Evolutionary conservation across 2,888 invertebrate species (phyloP).

Genomic region (Idaea biselata): DNA sequence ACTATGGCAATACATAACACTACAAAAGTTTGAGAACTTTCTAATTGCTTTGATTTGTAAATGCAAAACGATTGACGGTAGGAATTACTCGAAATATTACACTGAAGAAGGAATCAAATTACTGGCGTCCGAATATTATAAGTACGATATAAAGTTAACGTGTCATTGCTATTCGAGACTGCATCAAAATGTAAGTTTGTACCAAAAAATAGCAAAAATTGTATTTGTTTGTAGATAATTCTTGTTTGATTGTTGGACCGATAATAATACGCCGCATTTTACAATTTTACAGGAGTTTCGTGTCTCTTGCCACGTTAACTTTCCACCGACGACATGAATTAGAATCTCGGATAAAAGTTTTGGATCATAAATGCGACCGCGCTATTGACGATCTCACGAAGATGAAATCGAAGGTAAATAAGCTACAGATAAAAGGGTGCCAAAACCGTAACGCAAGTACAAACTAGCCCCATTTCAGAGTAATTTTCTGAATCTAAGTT

Average conservation of each 20-base stretch:
- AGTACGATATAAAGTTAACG: neutral
- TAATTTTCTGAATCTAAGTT: too few species aligned
- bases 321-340: conserved; percentile 65
- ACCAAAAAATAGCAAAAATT: neutral
- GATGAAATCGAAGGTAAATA: conserved; percentile 60
- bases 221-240: neutral
- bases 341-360: conserved; percentile 56
- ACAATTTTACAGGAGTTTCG: conserved; percentile 60
- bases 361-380: conserved; percentile 61
- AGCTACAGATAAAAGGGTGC: too few species aligned
- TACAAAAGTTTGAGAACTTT: neutral
- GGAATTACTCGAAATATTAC: neutral
- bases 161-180: conserved; percentile 13
- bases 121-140: neutral
- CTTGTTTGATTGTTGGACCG: neutral
- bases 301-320: conserved; percentile 64
- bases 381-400: conserved; percentile 57
- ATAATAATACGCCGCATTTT: conserved; percentile 3
- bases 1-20: neutral
- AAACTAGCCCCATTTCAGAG: too few species aligned
- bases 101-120: neutral
- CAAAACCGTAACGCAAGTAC: too few species aligned
- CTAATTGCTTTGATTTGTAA: neutral
- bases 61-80: neutral
- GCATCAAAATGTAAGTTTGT: conserved; percentile 12